Evolutionary conservation across 2,888 invertebrate species (phyloP), one percentile per base, ranked within the genome.

Genomic region (Pyrrhosoma nymphula): DNA sequence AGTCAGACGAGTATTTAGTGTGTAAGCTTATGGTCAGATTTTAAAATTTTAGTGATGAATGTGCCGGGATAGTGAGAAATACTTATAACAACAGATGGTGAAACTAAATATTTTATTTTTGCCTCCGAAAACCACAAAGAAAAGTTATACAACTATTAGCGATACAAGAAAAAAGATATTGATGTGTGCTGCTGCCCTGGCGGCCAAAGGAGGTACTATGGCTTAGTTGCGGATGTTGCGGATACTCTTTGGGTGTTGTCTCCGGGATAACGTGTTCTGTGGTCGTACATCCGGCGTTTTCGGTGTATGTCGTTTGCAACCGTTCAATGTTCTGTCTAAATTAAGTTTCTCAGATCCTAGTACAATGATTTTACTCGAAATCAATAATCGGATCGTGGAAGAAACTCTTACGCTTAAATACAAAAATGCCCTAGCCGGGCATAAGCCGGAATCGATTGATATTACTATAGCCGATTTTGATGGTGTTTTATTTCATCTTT

Each of bases 381-480:
- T 99, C 97, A 99, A 99, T 98, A 99, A 99, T 98, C 98, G 99
- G 97, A 99, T 99, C 97, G 98, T 99, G 96, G 99, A 99, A 98
- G 99, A 99, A 97, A 99, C 99, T 96, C 98, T 99, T 97, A 98
- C 98, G 97, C 98, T 99, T 96, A 99, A 99, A 98, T 99, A 99
- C 97, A 99, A 98, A 97, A 99, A 99, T 98, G 99, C 99, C 97
- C 98, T 98, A 97, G 98, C 99, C 97, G 99, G 99, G 96, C 98
- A 98, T 97, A 99, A 99, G 98, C 98, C 99, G 96, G 99, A 99
- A 97, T 98, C 98, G 96, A 99, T 99, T 97, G 99, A 99, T 97
- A 98, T 99, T 96, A 98, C 98, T 96, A 98, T 99, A 97, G 99
- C 99, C 96, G 99, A 99, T 97, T 99, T 99, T 97, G 99, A 99